Base-by-base conservation (phyloP, 2,888 invertebrate genomes). In the Pammene fasciana region DNA sequence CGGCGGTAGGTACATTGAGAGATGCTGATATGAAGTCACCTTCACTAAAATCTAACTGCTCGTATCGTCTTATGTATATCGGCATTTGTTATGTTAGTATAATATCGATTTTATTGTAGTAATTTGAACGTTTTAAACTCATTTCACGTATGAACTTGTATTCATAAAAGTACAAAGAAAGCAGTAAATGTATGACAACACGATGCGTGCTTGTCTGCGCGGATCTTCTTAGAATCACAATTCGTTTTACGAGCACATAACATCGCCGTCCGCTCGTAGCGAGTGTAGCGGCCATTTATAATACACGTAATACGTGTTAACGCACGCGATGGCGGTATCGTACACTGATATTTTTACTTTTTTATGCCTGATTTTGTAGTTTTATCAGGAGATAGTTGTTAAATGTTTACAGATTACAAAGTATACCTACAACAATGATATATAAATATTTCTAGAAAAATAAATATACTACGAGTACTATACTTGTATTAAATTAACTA, bases 171-270 rank as follows among this genome's bases (percentile, higher is more conserved):
- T 26, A 10, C 9, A 10, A 52, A 11, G 26, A 18, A 10, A 5
- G 26, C 18, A 52, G 50, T 52, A 26, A 52, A 52, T 45, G 38
- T 10, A 38, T 48, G 10, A 10, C 59, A 45, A 59, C n/a, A 18
- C 43, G 9, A 14, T 26, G 18, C 59, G 10, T 13, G 48, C 16
- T 50, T 61, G 18, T 38, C 11, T 52, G 18, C 13, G 26, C 55
- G 14, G 38, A 18, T 62, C 56, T 43, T 48, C 41, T 34, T 61
- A 56, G 67, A 62, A 56, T 62, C 61, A 62, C 55, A 62, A 68
- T 62, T 48, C 34, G 41, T 56, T 68, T 68, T 68, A 68, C 67
- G 62, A 56, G 26, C 36, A 11, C 48, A 62, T 62, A 56, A 68
- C 41, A 13, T 26, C 16, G 41, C 56, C 67, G 41, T 56, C 34